A percentile compares a stretch with the other conserved stretches of the same genome.
Evolutionary conservation across 2,797 vertebrate genomes (phyloP).

Genomic region (Falco novaeseelandiae): DNA sequence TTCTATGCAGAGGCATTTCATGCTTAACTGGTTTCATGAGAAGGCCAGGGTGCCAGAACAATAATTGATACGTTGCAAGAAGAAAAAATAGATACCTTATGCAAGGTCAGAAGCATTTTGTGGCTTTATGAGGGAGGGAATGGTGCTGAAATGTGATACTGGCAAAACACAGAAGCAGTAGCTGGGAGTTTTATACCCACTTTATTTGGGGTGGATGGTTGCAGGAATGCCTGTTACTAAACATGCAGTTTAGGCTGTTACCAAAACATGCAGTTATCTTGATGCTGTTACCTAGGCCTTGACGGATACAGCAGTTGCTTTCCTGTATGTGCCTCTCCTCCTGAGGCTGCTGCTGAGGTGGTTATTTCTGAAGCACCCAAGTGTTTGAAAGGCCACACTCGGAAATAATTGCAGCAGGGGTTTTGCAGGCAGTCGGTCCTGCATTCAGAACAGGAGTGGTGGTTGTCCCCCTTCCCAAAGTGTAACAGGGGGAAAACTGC

Average conservation of each 20-base stretch:
- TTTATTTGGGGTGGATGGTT: background rate
- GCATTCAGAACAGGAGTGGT: background rate
- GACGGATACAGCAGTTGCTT: background rate
- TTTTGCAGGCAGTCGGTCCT: background rate
- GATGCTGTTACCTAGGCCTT: background rate
- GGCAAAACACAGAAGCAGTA: too few relatives aligned
- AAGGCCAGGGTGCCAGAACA: conserved; percentile 40
- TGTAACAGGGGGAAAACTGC: background rate
- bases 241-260: background rate
- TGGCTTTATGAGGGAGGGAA: background rate
- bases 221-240: too few relatives aligned
- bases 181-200: background rate
- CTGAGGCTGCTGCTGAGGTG: background rate
- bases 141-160: background rate
- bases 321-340: background rate
- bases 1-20: conserved; percentile 49
- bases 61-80: conserved; percentile 60
- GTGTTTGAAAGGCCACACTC: fast-evolving
- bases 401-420: background rate
- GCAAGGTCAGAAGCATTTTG: conserved; percentile 34
- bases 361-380: background rate
- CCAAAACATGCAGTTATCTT: fast-evolving
- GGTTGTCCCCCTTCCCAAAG: background rate
- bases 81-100: background rate
- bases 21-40: conserved; percentile 59